phyloP scores from a whole-genome alignment of 2,888 invertebrate genomes.

The Thereva nobilitata region DNA sequence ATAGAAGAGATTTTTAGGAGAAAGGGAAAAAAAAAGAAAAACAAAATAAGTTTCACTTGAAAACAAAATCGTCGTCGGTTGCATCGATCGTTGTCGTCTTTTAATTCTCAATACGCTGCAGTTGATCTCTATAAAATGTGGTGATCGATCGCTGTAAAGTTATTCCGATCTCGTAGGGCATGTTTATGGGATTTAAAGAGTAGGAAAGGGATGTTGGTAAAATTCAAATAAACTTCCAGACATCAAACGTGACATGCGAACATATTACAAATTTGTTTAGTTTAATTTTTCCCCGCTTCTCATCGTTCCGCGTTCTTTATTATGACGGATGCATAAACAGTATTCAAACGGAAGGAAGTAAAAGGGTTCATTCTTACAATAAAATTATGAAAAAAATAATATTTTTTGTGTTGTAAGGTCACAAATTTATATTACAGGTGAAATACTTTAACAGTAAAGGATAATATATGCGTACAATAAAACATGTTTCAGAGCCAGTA shows the following conservation, averaged over 20 bases:
- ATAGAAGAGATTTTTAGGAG: no score
- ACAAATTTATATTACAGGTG: no score
- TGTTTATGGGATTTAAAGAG: conserved; percentile 9
- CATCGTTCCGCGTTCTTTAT: not conserved
- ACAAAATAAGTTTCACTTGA: no score
- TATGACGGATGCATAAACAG: conserved; percentile 1
- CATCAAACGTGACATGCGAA: conserved; percentile 24
- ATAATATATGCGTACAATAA: no score
- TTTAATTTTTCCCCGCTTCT: not conserved
- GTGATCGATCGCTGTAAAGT: not conserved
- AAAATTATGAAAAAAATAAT: no score
- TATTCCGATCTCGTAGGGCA: conserved; percentile 29
- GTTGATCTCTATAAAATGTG: no score
- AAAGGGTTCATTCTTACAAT: not conserved
- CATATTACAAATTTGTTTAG: conserved; percentile 15
- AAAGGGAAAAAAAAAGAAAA: no score
- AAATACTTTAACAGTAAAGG: no score
- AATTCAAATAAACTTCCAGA: conserved; percentile 24
- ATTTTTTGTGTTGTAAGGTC: no score
- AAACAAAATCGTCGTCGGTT: no score
- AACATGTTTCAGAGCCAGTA: no score
- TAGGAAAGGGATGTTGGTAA: conserved; percentile 32
- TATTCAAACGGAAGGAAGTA: conserved; percentile 24
- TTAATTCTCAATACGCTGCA: not conserved
- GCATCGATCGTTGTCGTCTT: conserved; percentile 10